Evolutionary conservation across 2,113 vertebrate genomes (phyloP), one percentile per base, ranked within the genome.

Genomic region (Oncorhynchus nerka): DNA sequence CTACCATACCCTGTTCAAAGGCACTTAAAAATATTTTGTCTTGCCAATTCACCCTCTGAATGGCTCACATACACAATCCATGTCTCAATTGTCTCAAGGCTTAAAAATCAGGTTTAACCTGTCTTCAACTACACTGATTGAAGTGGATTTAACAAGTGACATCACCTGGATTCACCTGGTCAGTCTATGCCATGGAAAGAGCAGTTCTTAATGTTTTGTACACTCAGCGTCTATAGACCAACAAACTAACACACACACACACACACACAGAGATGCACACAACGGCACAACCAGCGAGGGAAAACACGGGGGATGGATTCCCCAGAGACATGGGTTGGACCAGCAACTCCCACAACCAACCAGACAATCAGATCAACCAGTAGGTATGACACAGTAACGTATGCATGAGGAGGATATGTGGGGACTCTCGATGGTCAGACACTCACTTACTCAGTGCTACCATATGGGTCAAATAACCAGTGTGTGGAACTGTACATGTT

Each of bases 321-420:
- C 81, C 77, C 32, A 67, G 59, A 87, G 83, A 88, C 71, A 0
- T 49, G 59, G 81, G 83, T 76, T 76, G 75, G 85, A 89, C 89
- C 89, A 90, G 91, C 89, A 88, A 80, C 87, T 86, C 74, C 34
- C 48, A 62, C 61, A 79, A 86, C 75, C 83, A 48, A 69, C 70
- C 78, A 79, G 83, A 82, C 79, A 65, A 75, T 26, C 73, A 49
- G 71, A 69, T 74, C 69, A 73, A 79, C 30, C 68, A 49, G 68
- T 80, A 45, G 39, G 39, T 45, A 62, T 15, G 64, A 45, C 32
- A 20, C 65, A 30, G 24, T 6, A 32, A 32, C 32, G 70, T 74
- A 74, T 45, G 81, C 83, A 79, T 85, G 81, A 24, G 77, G 79
- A 87, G 79, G 79, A 86, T 80, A 78, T 76, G 79, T 55, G 68